A percentile compares a stretch with the other conserved stretches of the same genome.
These are phyloP conservation scores for Lysandra bellargus DNA, from an alignment of 2,888 invertebrate species.

Conservation along the genomic window DNA sequence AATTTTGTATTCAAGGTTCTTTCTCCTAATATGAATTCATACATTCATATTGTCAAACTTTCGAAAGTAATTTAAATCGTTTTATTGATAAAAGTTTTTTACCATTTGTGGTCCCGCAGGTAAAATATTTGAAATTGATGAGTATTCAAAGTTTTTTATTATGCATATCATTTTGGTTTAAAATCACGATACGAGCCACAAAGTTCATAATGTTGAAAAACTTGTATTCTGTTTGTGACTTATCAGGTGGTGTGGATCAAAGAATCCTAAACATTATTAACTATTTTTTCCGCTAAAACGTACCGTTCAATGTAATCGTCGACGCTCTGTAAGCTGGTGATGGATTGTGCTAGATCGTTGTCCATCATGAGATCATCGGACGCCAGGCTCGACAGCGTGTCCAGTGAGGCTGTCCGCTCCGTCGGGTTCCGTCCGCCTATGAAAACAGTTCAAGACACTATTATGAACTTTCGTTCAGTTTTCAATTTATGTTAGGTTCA, in stretches of 20 bases:
- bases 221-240: too few species aligned
- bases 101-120: background rate
- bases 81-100: background rate
- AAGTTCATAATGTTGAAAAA: too few species aligned
- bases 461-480: background rate
- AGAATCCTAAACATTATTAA: background rate
- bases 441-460: slow-evolving; percentile 26
- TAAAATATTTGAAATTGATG: background rate
- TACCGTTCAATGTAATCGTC: slow-evolving; percentile 81
- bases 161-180: too few species aligned
- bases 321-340: slow-evolving; percentile 79
- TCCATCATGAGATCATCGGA: slow-evolving; percentile 94
- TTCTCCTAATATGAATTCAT: background rate
- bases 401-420: slow-evolving; percentile 85
- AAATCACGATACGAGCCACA: background rate
- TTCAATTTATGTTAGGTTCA: background rate
- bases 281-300: background rate
- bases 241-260: background rate
- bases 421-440: slow-evolving; percentile 63
- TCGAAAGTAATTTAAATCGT: slow-evolving; percentile 6
- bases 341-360: slow-evolving; percentile 84
- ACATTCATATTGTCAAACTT: slow-evolving; percentile 5
- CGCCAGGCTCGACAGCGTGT: slow-evolving; percentile 92
- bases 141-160: background rate
- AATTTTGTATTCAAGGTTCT: background rate